Conservation (phyloP, 2,888 invertebrate genomes). For the Harpalus rufipes region DNA sequence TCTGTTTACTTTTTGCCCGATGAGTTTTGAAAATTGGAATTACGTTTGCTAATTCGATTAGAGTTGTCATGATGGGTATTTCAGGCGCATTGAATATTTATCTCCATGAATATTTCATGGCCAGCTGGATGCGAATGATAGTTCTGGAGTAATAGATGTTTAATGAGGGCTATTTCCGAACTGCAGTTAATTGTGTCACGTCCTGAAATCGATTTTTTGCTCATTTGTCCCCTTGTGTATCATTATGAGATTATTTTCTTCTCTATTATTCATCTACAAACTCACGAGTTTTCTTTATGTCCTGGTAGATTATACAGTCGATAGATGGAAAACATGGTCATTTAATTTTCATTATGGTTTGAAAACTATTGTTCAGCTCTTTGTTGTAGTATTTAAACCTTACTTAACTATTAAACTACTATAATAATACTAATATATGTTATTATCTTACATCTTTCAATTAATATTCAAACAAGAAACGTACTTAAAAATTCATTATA, state of each 20-base stretch:
- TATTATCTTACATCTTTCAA: neutral
- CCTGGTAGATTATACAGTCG: neutral
- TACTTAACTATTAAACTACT: neutral
- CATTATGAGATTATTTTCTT: constrained; percentile 1
- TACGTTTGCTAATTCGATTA: constrained; percentile 64
- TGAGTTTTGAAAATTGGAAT: constrained; percentile 66
- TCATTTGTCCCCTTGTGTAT: constrained; percentile 1
- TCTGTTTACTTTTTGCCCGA: constrained; percentile 51
- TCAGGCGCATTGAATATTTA: constrained; percentile 65
- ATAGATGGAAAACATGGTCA: neutral
- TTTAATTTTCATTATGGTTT: neutral
- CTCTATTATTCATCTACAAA: constrained; percentile 4
- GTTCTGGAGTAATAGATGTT: constrained; percentile 36
- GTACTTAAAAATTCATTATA: neutral
- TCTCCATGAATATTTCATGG: constrained; percentile 63
- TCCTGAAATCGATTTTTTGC: constrained; percentile 44
- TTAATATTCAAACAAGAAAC: neutral
- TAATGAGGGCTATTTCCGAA: constrained; percentile 58
- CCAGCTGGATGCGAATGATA: constrained; percentile 24
- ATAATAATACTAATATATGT: neutral
- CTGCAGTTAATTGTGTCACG: constrained; percentile 44
- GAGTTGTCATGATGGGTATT: constrained; percentile 62
- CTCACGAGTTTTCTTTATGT: neutral
- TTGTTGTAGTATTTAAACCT: neutral
- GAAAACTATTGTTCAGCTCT: neutral